Evolutionary conservation across 1,140 invertebrate species (phyloP), one percentile per base, ranked within the genome.

Genomic region (Brachionus rubens): DNA sequence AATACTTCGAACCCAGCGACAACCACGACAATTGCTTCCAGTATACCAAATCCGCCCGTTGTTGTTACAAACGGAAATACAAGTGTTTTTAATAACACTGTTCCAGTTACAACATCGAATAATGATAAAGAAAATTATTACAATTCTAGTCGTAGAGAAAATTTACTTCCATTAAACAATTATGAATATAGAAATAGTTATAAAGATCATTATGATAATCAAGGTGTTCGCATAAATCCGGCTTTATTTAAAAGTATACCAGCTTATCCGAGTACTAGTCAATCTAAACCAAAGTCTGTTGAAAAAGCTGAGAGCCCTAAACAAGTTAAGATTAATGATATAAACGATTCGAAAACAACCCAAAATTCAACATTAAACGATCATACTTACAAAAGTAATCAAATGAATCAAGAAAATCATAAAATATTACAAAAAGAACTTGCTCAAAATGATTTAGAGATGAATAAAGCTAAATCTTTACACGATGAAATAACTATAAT

Each of bases 51-150:
- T 21, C 28, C 54, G 19, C 54, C 54, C 10, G 36, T 65, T 43
- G 40, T 43, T 0, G 43, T 43, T 6, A 65, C 59, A 21, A 65
- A 65, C 43, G 59, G 36, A 10, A 65, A 41, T 36, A 65, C 36
- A 5, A 36, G 33, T 9, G 33, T 36, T 36, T 16, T 40, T 16
- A 16, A 6, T 33, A 36, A 65, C 43, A 7, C 46, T 16, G n/a
- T n/a, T 21, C 19, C 68, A 36, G 50, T 41, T 50, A 21, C 7
- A 14, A 10, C 19, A n/a, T 21, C 28, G 24, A 72, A 12, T n/a
- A 72, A 72, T 40, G 68, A 65, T 36, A 72, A 72, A 72, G 68
- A 72, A 30, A 72, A 72, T 28, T 72, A 72, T 40, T 72, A 72
- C 28, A 72, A 72, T 41, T 72, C 68, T 10, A 72, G 68, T 54